phyloP scores from a whole-genome alignment of 2,113 vertebrate genomes.

The Odobenus rosmarus region DNA sequence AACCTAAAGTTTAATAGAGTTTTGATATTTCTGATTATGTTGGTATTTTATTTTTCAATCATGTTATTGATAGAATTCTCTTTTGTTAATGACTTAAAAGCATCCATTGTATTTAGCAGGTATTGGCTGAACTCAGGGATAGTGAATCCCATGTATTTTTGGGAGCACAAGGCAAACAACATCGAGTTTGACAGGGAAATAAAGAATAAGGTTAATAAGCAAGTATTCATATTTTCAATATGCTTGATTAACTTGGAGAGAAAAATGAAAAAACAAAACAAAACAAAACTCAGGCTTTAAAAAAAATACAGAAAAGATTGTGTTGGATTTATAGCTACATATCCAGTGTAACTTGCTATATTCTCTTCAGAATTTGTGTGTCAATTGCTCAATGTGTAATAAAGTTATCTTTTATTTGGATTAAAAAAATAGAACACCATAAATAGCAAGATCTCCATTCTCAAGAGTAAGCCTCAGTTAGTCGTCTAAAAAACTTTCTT shows the following conservation, averaged over 20 bases:
- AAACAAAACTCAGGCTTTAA: neutral
- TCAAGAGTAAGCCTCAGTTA: neutral
- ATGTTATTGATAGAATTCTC: neutral
- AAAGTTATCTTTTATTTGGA: neutral
- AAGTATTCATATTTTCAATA: neutral
- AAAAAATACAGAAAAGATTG: neutral
- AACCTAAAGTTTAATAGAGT: neutral
- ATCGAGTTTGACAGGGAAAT: neutral
- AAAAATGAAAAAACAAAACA: neutral
- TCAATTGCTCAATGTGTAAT: neutral
- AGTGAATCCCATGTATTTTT: neutral
- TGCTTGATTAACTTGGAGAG: neutral
- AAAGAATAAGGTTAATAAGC: neutral
- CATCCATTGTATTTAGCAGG: neutral
- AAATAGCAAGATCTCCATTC: neutral
- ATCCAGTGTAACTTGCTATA: neutral
- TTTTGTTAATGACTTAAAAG: neutral
- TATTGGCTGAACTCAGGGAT: neutral
- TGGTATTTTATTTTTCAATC: neutral
- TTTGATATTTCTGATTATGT: neutral
- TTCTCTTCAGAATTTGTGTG: neutral
- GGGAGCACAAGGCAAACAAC: neutral
- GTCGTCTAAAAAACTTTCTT: neutral
- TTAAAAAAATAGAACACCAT: neutral
- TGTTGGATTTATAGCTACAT: neutral